Base-by-base conservation (phyloP, 2,888 invertebrate species). In the Timandra comae region DNA sequence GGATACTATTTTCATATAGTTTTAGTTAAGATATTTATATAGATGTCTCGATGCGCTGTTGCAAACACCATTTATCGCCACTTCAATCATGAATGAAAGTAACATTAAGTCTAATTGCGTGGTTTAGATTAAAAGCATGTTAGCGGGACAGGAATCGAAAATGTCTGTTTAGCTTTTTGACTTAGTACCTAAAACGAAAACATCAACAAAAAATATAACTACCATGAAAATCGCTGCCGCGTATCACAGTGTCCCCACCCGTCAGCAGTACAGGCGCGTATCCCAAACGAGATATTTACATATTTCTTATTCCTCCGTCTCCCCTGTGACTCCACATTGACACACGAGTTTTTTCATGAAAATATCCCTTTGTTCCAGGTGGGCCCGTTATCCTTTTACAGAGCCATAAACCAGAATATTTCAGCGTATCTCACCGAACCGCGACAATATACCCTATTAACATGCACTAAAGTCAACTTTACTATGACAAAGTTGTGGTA, bases 301-400 rank as follows among this genome's bases (percentile, higher is more conserved):
- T 66, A 56, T 57, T 57, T 60, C 59, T 56, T 43, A 38, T 35
- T 49, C 39, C 33, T n/a, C 36, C 36, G 12, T 45, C 44, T 51
- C 63, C 61, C 63, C 35, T 36, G 58, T 35, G 62, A 52, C 50
- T 43, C 48, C 47, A 50, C 55, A 61, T 60, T 61, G 58, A 62
- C 62, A 56, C 41, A 34, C 46, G 43, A 46, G 34, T 39, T 62
- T 63, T 67, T 67, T 67, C 55, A 57, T 57, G 54, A 59, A 52
- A 53, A 40, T 46, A 49, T 43, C 46, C 51, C 54, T 68, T 72
- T 77, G 74, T 80, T 76, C 63, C 76, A 78, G 77, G 79, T 79
- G 58, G 66, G 40, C 39, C 48, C 36, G 46, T 66, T 60, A 59
- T 57, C 63, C 53, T 49, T 63, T 60, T 57, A 60, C 53, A 41